phyloP scores from a whole-genome alignment of 2,797 vertebrate species.

The Rallus crepitans region DNA sequence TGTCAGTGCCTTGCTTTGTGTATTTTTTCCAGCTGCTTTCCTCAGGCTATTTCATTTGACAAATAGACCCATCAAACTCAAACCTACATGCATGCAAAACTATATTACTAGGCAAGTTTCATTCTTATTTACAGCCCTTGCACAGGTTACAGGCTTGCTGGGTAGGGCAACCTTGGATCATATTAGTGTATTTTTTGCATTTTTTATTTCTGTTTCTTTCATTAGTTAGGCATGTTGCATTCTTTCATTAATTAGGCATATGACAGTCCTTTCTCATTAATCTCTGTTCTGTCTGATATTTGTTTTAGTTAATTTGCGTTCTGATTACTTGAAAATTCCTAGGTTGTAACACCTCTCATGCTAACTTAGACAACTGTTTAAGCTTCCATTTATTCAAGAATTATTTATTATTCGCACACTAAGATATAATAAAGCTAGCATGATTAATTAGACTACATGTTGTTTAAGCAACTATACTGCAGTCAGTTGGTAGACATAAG shows the following conservation, averaged over 20 bases:
- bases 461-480: background rate
- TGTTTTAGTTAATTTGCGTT: background rate
- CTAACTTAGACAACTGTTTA: background rate
- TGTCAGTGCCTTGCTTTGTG: background rate
- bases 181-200: background rate
- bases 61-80: background rate
- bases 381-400: background rate
- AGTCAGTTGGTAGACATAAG: background rate
- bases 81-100: background rate
- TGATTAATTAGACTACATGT: background rate
- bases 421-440: background rate
- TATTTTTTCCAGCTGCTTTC: background rate
- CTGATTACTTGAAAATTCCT: background rate
- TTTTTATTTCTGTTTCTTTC: background rate
- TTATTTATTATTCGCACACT: background rate
- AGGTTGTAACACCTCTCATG: background rate
- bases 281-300: background rate
- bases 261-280: background rate
- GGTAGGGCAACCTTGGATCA: background rate
- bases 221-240: background rate
- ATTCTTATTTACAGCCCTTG: background rate
- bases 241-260: background rate
- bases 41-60: background rate
- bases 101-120: background rate
- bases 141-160: background rate